These are phyloP conservation scores for Lathronympha strigana DNA, from an alignment of 2,888 invertebrate genomes.

Conservation along the genomic window DNA sequence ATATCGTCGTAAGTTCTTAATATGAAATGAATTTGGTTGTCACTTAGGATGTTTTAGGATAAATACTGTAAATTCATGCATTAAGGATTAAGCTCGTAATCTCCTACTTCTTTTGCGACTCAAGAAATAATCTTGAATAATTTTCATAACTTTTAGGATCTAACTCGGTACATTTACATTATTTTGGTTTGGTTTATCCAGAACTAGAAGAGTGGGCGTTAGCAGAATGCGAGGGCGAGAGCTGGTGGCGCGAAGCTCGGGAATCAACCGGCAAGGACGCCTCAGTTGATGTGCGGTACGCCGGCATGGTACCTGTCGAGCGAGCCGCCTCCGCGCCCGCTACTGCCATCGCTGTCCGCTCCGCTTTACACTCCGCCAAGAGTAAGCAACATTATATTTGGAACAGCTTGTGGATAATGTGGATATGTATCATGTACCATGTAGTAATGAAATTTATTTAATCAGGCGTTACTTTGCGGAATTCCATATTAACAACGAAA, in stretches of 20 bases:
- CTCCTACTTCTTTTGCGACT: too few species aligned
- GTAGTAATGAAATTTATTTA: too few species aligned
- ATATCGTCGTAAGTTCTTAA: too few species aligned
- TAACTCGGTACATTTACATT: neutral
- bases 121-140: neutral
- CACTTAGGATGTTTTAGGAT: too few species aligned
- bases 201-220: constrained; percentile 88
- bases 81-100: too few species aligned
- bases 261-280: constrained; percentile 82
- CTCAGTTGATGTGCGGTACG: constrained; percentile 90
- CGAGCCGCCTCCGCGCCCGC: constrained; percentile 89
- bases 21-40: too few species aligned
- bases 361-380: constrained; percentile 88
- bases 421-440: too few species aligned
- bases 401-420: neutral
- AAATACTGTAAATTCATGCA: too few species aligned
- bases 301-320: constrained; percentile 91
- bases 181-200: constrained; percentile 63
- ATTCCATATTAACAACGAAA: too few species aligned
- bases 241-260: constrained; percentile 76
- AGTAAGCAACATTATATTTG: constrained; percentile 52
- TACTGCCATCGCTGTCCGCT: constrained; percentile 92
- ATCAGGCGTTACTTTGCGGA: too few species aligned
- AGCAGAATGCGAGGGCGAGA: constrained; percentile 85
- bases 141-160: neutral